phyloP scores from a whole-genome alignment of 2,888 invertebrate genomes.

The Eupithecia inturbata region DNA sequence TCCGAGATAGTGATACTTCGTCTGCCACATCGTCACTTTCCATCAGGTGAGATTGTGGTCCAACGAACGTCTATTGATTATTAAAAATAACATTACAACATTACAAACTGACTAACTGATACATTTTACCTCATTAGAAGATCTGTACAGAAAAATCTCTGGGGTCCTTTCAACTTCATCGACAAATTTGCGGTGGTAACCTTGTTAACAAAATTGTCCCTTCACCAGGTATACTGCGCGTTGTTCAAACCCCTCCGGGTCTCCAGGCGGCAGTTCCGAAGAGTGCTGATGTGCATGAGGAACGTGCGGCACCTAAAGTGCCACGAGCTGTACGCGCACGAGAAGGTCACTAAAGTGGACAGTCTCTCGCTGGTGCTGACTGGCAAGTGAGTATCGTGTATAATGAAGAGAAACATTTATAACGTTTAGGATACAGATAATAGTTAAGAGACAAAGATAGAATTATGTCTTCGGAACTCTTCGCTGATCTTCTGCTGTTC shows the following conservation, averaged over 20 bases:
- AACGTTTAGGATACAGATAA: background rate
- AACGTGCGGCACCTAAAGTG: conserved; percentile 91
- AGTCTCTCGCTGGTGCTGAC: conserved; percentile 92
- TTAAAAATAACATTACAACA: no score
- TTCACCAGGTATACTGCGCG: conserved; percentile 88
- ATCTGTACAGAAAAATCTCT: background rate
- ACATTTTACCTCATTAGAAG: background rate
- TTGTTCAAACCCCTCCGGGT: conserved; percentile 93
- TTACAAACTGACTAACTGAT: no score
- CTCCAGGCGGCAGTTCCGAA: conserved; percentile 91
- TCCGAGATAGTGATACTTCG: no score
- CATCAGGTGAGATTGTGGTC: no score
- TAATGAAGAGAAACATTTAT: background rate
- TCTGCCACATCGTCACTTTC: no score
- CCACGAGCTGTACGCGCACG: conserved; percentile 94
- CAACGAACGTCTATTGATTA: no score
- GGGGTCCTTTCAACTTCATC: background rate
- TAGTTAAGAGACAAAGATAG: background rate
- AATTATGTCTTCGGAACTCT: background rate
- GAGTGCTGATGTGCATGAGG: conserved; percentile 92
- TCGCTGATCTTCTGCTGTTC: background rate
- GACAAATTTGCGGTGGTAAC: background rate
- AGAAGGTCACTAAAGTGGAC: conserved; percentile 94
- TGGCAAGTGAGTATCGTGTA: conserved; percentile 89
- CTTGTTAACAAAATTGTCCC: background rate